Conservation (phyloP, 2,888 invertebrate genomes). For the Apantesis nais region DNA sequence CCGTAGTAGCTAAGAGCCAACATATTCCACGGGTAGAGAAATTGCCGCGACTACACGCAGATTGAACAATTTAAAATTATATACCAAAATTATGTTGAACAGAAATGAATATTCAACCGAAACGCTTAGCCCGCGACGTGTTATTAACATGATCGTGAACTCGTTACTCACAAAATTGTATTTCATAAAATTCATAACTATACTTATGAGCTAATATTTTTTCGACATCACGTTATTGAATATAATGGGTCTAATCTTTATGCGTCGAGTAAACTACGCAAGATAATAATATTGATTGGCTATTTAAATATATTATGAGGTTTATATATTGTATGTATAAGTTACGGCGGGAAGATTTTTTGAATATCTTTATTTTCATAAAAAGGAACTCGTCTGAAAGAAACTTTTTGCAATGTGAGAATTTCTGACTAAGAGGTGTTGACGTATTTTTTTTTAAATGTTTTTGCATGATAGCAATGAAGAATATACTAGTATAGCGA, state of each 20-base stretch:
- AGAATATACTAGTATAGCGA: background rate
- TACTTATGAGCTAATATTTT: conserved; percentile 83
- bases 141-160: conserved; percentile 83
- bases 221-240: conserved; percentile 80
- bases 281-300: conserved; percentile 52
- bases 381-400: background rate
- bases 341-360: background rate
- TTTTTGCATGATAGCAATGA: background rate
- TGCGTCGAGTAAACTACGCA: conserved; percentile 34
- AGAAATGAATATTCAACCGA: conserved; percentile 84
- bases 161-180: conserved; percentile 82
- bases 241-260: conserved; percentile 67
- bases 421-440: background rate
- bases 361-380: background rate
- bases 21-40: conserved; percentile 52
- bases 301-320: conserved; percentile 44
- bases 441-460: background rate
- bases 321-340: conserved; percentile 11
- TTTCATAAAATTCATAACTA: conserved; percentile 84
- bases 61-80: conserved; percentile 82
- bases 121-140: conserved; percentile 77
- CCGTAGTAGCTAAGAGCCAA: conserved; percentile 60
- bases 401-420: background rate
- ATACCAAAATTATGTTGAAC: conserved; percentile 81
- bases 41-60: conserved; percentile 56